These are phyloP conservation scores for Synergus japonicus DNA, from an alignment of 2,888 invertebrate genomes.

Conservation along the genomic window DNA sequence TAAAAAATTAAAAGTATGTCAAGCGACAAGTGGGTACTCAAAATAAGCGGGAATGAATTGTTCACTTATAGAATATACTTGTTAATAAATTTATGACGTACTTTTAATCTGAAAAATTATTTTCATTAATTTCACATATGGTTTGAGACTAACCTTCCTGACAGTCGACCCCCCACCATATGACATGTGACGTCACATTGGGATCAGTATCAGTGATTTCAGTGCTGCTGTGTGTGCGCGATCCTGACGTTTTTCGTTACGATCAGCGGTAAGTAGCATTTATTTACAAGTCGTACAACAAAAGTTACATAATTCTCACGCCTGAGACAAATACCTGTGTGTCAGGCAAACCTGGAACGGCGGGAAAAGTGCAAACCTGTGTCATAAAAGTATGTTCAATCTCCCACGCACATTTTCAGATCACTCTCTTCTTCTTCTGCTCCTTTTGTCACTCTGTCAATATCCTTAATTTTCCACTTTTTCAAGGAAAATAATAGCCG, in stretches of 20 bases:
- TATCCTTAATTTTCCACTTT: conserved; percentile 1
- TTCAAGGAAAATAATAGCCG: background rate
- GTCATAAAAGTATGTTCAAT: conserved; percentile 49
- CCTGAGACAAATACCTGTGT: conserved; percentile 42
- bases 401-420: conserved; percentile 66
- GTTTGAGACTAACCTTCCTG: too few relatives aligned
- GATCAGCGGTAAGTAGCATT: conserved; percentile 74
- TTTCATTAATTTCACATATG: too few relatives aligned
- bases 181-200: too few relatives aligned
- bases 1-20: too few relatives aligned
- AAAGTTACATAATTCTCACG: conserved; percentile 71
- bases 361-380: conserved; percentile 48
- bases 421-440: conserved; percentile 51
- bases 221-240: conserved; percentile 61
- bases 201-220: too few relatives aligned
- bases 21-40: too few relatives aligned
- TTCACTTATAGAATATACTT: too few relatives aligned
- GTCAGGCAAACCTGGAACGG: conserved; percentile 49
- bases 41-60: too few relatives aligned
- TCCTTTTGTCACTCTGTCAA: conserved; percentile 31
- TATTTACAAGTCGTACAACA: conserved; percentile 71
- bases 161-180: too few relatives aligned
- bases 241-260: conserved; percentile 74
- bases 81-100: too few relatives aligned
- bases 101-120: too few relatives aligned